A percentile compares a stretch with the other conserved stretches of the same genome.
Evolutionary conservation across 2,797 vertebrate species (phyloP).

Genomic region (Lepus townsendii): DNA sequence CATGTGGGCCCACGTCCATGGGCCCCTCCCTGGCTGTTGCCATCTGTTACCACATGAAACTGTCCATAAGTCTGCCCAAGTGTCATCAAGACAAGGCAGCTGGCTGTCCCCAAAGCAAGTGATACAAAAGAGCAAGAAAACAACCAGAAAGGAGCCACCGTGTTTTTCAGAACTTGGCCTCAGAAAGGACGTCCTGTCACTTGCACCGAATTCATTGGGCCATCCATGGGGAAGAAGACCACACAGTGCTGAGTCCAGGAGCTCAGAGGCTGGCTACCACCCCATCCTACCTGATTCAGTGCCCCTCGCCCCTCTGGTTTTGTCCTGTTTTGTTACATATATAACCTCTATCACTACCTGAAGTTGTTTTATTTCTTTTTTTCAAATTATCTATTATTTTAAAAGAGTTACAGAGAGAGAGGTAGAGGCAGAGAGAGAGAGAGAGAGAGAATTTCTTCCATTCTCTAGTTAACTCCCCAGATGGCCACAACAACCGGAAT

Average conservation of each 20-base stretch:
- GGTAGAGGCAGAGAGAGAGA: too few species aligned
- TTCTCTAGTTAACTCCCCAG: too few species aligned
- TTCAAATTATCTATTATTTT: not conserved
- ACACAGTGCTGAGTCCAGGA: too few species aligned
- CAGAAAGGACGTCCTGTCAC: not conserved
- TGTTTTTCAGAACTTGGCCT: not conserved
- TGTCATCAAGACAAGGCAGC: not conserved
- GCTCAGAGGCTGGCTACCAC: not conserved
- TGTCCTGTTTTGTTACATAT: not conserved
- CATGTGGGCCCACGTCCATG: not conserved
- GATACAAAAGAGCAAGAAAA: not conserved
- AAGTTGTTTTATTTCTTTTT: not conserved
- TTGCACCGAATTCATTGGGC: not conserved
- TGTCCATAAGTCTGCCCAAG: not conserved
- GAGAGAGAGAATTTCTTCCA: too few species aligned
- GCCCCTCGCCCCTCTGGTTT: not conserved
- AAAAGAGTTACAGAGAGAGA: too few species aligned
- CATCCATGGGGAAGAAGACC: not conserved
- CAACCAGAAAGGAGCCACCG: not conserved
- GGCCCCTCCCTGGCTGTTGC: not conserved
- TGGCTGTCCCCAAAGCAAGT: not conserved
- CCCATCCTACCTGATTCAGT: not conserved
- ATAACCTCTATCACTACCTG: not conserved
- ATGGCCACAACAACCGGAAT: too few species aligned
- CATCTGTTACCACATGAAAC: not conserved